These are phyloP conservation scores for Deilephila elpenor DNA, from an alignment of 2,888 invertebrate species.

Conservation along the genomic window DNA sequence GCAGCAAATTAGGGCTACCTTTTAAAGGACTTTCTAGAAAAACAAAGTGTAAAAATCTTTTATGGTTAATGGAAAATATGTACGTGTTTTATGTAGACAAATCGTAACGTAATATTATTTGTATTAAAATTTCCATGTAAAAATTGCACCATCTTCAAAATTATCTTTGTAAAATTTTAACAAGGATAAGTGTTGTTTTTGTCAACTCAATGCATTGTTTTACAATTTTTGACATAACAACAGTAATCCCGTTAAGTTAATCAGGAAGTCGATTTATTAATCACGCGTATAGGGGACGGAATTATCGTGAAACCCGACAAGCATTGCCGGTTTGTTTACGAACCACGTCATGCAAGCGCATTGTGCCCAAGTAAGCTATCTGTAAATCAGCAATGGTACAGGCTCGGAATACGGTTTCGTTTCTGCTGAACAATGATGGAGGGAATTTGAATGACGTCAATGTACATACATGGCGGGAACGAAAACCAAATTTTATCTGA, in stretches of 20 bases:
- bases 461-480: neutral
- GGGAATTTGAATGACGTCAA: slow-evolving; percentile 7
- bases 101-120: too few species aligned
- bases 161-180: too few species aligned
- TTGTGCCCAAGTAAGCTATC: slow-evolving; percentile 38
- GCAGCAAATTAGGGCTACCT: too few species aligned
- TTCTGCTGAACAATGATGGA: neutral
- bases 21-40: too few species aligned
- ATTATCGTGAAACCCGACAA: slow-evolving; percentile 38
- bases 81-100: too few species aligned
- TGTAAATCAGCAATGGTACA: neutral
- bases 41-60: too few species aligned
- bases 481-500: neutral
- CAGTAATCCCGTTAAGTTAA: slow-evolving; percentile 2
- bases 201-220: too few species aligned
- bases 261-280: slow-evolving; percentile 26
- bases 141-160: too few species aligned
- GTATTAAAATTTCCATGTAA: too few species aligned
- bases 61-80: too few species aligned
- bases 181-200: too few species aligned
- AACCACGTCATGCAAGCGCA: slow-evolving; percentile 44
- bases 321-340: slow-evolving; percentile 44
- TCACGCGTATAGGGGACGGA: slow-evolving; percentile 17
- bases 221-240: neutral
- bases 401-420: neutral